Conservation (phyloP, 1,140 invertebrate genomes). For the Pristionchus pacificus region DNA sequence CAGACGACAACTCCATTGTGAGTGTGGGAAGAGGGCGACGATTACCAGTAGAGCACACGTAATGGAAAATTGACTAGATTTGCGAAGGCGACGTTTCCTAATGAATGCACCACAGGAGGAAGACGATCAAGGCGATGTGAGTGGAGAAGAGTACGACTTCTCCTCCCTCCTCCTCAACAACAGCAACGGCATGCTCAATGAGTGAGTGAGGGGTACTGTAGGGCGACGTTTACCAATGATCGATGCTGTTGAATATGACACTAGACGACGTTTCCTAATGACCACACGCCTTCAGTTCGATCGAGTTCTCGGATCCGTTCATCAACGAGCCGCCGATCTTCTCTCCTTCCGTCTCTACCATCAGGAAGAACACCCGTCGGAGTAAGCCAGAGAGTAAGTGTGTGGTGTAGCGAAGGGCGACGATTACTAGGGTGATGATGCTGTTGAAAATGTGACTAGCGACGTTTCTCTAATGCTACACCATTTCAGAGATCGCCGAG, state of each 20-base stretch:
- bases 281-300: background rate
- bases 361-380: background rate
- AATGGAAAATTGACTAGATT: too few species aligned
- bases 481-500: background rate
- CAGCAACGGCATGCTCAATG: background rate
- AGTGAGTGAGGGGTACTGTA: too few species aligned
- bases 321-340: background rate
- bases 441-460: too few species aligned
- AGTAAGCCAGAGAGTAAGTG: background rate
- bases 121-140: background rate
- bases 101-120: background rate
- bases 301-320: background rate
- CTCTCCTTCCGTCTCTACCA: background rate
- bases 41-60: too few species aligned
- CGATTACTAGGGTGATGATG: too few species aligned
- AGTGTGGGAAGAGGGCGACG: too few species aligned
- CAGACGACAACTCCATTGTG: too few species aligned
- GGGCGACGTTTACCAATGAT: background rate
- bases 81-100: too few species aligned
- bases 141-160: background rate
- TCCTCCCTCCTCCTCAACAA: background rate
- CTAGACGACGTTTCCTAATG: too few species aligned
- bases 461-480: too few species aligned
- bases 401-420: too few species aligned
- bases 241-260: too few species aligned